Evolutionary conservation across 2,888 invertebrate species (phyloP).

Genomic region (Drosophila diplacantha): DNA sequence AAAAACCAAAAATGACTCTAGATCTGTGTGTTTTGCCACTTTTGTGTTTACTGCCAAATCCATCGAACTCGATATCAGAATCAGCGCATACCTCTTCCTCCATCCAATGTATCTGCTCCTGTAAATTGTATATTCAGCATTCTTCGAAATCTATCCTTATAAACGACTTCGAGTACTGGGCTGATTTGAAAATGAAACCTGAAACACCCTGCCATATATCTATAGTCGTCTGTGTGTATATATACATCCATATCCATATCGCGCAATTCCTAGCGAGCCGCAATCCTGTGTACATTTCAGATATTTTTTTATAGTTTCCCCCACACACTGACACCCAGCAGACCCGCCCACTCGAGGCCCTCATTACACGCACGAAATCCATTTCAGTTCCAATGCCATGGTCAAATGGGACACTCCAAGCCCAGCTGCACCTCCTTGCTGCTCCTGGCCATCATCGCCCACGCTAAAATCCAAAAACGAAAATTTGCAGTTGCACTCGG

Average conservation of each 20-base stretch:
- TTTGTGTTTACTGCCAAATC: conserved; percentile 46
- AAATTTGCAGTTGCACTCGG: conserved; percentile 45
- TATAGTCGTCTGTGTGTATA: conserved; percentile 15
- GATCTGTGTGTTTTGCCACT: conserved; percentile 49
- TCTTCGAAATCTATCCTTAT: conserved; percentile 13
- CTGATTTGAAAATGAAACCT: conserved; percentile 13
- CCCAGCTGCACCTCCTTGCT: neutral
- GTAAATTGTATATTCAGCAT: conserved; percentile 33
- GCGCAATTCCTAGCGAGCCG: conserved; percentile 16
- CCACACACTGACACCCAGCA: conserved; percentile 12
- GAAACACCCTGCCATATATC: conserved; percentile 13
- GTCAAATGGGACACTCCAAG: conserved; percentile 37
- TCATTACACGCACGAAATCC: conserved; percentile 53
- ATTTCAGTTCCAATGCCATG: conserved; percentile 57
- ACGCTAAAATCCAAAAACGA: conserved; percentile 33
- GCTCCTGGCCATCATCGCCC: conserved; percentile 20
- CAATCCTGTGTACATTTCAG: conserved; percentile 17
- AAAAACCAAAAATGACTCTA: conserved; percentile 49
- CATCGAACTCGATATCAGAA: conserved; percentile 38
- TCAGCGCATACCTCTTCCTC: conserved; percentile 28
- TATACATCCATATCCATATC: conserved; percentile 20
- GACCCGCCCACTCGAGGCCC: conserved; percentile 31
- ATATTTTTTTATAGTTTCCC: conserved; percentile 27
- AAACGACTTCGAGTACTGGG: conserved; percentile 18
- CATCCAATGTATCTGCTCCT: conserved; percentile 27